A percentile compares a stretch with the other conserved stretches of the same genome.
phyloP scores from a whole-genome alignment of 1,140 invertebrate genomes.

The Drosophila bifasciata region DNA sequence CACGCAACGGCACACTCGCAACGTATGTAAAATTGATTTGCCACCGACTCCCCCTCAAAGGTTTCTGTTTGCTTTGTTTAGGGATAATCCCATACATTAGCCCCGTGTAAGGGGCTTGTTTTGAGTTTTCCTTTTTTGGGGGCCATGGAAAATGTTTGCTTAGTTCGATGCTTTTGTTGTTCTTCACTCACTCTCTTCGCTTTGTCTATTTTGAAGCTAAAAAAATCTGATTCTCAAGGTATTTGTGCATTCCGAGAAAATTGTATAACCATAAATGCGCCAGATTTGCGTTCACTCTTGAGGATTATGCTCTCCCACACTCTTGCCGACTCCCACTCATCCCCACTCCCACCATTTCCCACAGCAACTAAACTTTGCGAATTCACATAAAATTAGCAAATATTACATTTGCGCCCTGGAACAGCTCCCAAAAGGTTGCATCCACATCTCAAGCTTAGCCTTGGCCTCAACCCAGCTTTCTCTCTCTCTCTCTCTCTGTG shows the following conservation, averaged over 20 bases:
- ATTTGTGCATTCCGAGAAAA: slow-evolving; percentile 72
- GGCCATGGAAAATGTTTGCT: slow-evolving; percentile 21
- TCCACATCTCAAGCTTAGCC: slow-evolving; percentile 36
- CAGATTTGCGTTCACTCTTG: slow-evolving; percentile 78
- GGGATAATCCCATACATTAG: slow-evolving; percentile 79
- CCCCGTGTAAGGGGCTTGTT: slow-evolving; percentile 65
- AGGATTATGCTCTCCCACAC: slow-evolving; percentile 55
- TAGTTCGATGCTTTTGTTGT: slow-evolving; percentile 18
- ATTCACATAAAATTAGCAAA: slow-evolving; percentile 83
- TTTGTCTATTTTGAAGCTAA: slow-evolving; percentile 22
- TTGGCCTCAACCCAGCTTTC: slow-evolving; percentile 11
- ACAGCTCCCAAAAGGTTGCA: slow-evolving; percentile 79
- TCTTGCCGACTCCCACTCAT: not conserved
- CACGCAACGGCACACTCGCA: slow-evolving; percentile 4
- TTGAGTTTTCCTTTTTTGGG: slow-evolving; percentile 55
- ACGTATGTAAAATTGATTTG: slow-evolving; percentile 78
- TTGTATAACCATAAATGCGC: slow-evolving; percentile 80
- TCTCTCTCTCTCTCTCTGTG: not conserved
- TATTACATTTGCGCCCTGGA: slow-evolving; percentile 78
- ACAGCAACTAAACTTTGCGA: slow-evolving; percentile 60
- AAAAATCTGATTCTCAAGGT: slow-evolving; percentile 52
- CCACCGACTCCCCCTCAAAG: slow-evolving; percentile 43
- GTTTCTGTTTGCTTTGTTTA: slow-evolving; percentile 70
- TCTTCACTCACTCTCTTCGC: slow-evolving; percentile 4
- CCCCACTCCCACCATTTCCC: not conserved